Percentiles rank a stretch among this genome's conserved stretches.
These are phyloP conservation scores for Anolis carolinensis DNA, from an alignment of 2,113 vertebrate genomes.

Conservation along the genomic window DNA sequence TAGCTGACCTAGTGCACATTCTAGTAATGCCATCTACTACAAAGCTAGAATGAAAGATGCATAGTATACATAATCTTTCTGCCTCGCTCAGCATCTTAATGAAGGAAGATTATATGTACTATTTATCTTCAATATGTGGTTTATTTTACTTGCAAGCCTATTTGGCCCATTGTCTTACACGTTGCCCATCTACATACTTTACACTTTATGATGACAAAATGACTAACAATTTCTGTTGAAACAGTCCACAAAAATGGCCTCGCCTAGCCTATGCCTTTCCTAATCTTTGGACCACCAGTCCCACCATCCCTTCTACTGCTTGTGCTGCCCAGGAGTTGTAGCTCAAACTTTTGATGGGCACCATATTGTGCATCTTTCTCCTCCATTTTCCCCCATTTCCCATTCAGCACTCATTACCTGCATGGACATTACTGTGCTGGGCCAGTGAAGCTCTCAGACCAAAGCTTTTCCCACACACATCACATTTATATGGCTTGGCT, in stretches of 20 bases:
- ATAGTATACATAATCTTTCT: too few relatives aligned
- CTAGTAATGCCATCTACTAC: too few relatives aligned
- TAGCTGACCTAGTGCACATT: too few relatives aligned
- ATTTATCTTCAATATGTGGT: too few relatives aligned
- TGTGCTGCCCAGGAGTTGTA: not conserved
- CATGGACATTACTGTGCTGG: conserved; percentile 71
- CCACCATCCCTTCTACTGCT: not conserved
- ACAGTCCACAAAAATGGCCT: not conserved
- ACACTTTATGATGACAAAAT: too few relatives aligned
- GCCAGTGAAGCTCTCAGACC: conserved; percentile 70
- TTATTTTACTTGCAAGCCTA: too few relatives aligned
- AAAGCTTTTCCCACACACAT: conserved; percentile 67
- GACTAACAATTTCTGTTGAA: not conserved
- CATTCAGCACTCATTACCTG: conserved; percentile 56
- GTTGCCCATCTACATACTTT: too few relatives aligned
- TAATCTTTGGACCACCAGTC: not conserved
- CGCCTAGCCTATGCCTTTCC: not conserved
- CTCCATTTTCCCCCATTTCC: not conserved
- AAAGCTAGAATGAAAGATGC: too few relatives aligned
- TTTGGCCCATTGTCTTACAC: too few relatives aligned
- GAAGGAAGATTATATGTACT: too few relatives aligned
- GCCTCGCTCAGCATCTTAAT: too few relatives aligned
- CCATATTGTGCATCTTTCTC: not conserved
- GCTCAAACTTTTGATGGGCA: not conserved
- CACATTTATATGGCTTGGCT: conserved; percentile 67